These are phyloP conservation scores for Arnoldichthys spilopterus DNA, from an alignment of 2,797 vertebrate genomes.

Conservation along the genomic window DNA sequence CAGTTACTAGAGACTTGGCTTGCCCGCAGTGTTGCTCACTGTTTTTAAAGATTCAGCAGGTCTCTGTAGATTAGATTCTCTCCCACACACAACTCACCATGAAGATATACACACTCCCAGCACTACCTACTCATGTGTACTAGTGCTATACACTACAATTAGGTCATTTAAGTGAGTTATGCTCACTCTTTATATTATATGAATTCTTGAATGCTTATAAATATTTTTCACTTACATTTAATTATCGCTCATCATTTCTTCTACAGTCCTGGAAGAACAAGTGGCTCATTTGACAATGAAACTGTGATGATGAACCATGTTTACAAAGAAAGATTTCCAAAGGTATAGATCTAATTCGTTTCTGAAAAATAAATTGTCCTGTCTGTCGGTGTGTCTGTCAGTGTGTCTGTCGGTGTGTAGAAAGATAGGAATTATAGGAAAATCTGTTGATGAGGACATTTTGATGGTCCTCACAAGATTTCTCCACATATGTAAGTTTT, in stretches of 20 bases:
- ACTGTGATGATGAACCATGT: slow-evolving; percentile 99
- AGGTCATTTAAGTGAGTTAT: neutral
- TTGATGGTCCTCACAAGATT: too few relatives aligned
- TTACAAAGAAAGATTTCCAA: slow-evolving; percentile 97
- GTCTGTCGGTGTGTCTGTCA: too few relatives aligned
- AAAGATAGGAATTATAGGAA: too few relatives aligned
- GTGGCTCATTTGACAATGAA: slow-evolving; percentile 92
- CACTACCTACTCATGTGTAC: neutral
- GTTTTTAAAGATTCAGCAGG: slow-evolving; percentile 19
- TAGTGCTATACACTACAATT: neutral
- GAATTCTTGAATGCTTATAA: neutral
- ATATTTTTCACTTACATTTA: neutral
- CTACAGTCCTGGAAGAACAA: slow-evolving; percentile 89
- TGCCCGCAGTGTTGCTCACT: slow-evolving; percentile 11
- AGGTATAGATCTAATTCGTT: slow-evolving; percentile 68
- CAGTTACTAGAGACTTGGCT: neutral
- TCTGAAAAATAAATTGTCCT: too few relatives aligned
- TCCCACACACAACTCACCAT: slow-evolving; percentile 27
- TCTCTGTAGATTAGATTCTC: slow-evolving; percentile 40
- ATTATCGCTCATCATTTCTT: slow-evolving; percentile 8
- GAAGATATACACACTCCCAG: slow-evolving; percentile 13
- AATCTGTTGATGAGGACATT: too few relatives aligned
- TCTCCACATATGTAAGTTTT: too few relatives aligned
- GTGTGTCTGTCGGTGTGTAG: too few relatives aligned
- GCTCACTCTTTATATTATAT: neutral